Percentiles rank a stretch among this genome's conserved stretches.
Evolutionary conservation across 2,888 invertebrate genomes (phyloP).

Genomic region (Sialis lutaria): DNA sequence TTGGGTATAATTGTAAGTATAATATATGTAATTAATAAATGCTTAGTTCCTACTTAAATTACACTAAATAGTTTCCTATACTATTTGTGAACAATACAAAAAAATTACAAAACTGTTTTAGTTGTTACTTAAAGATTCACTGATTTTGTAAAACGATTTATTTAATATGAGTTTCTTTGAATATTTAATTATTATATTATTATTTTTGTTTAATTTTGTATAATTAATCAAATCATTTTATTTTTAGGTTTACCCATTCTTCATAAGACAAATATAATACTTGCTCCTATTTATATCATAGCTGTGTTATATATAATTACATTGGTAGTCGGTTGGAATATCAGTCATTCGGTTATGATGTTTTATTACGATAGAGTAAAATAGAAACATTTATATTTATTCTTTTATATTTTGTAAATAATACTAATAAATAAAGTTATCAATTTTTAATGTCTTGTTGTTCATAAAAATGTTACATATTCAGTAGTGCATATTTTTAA

Average conservation of each 20-base stretch:
- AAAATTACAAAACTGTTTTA: too few species aligned
- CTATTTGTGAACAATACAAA: too few species aligned
- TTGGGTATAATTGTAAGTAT: slow-evolving; percentile 83
- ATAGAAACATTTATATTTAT: not conserved
- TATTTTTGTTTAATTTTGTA: too few species aligned
- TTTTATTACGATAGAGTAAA: slow-evolving; percentile 70
- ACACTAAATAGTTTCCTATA: too few species aligned
- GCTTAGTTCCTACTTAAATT: too few species aligned
- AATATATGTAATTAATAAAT: not conserved
- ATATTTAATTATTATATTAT: too few species aligned
- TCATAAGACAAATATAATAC: slow-evolving; percentile 65
- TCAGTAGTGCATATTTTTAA: too few species aligned
- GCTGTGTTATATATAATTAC: slow-evolving; percentile 62
- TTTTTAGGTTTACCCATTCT: slow-evolving; percentile 70
- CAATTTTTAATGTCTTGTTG: not conserved
- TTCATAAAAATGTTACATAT: too few species aligned
- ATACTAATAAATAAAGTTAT: not conserved
- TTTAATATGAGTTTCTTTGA: too few species aligned
- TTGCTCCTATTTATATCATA: slow-evolving; percentile 67
- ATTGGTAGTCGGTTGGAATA: slow-evolving; percentile 64
- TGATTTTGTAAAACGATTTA: too few species aligned
- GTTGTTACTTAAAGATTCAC: too few species aligned
- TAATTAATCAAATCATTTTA: slow-evolving; percentile 6
- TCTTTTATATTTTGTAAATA: not conserved
- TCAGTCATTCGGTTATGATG: slow-evolving; percentile 61